Percentiles rank a stretch among this genome's conserved stretches.
Evolutionary conservation across 2,888 invertebrate species (phyloP).

Genomic region (Imbricaverruca yamaguchii): DNA sequence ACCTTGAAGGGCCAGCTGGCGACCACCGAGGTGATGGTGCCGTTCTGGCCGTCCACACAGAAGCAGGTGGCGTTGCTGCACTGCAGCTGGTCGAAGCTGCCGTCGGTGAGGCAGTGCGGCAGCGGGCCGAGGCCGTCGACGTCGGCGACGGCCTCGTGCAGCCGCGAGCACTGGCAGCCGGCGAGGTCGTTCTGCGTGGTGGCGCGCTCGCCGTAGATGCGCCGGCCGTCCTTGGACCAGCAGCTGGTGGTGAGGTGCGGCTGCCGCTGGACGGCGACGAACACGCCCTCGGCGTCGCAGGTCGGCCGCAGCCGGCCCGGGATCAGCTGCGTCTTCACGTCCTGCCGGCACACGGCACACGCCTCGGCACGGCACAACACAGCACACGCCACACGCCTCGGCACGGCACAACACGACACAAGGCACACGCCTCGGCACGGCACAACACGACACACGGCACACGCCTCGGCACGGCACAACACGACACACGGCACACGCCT

Average conservation of each 20-base stretch:
- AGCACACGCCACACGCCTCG: not conserved
- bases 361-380: not conserved
- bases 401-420: too few relatives aligned
- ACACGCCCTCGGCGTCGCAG: not conserved
- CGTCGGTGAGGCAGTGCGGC: slow-evolving; percentile 1
- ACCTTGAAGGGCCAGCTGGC: slow-evolving; percentile 4
- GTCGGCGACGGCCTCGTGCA: too few relatives aligned
- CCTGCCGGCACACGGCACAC: too few relatives aligned
- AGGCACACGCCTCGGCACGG: too few relatives aligned
- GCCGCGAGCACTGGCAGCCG: slow-evolving; percentile 2
- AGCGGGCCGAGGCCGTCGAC: not conserved
- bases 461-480: too few relatives aligned
- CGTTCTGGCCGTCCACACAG: not conserved
- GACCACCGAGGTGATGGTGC: not conserved
- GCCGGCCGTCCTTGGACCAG: not conserved
- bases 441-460: too few relatives aligned
- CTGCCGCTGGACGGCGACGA: not conserved
- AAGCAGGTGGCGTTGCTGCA: slow-evolving; percentile 9
- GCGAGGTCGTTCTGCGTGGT: not conserved
- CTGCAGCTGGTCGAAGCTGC: slow-evolving; percentile 3
- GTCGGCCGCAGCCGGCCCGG: not conserved
- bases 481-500: too few relatives aligned
- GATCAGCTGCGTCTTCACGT: not conserved
- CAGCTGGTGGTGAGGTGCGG: slow-evolving; percentile 11
- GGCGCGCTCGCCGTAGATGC: slow-evolving; percentile 1